Percentiles rank a stretch among this genome's conserved stretches.
These are phyloP conservation scores for Orussus abietinus DNA, from an alignment of 1,140 invertebrate species.

Conservation along the genomic window DNA sequence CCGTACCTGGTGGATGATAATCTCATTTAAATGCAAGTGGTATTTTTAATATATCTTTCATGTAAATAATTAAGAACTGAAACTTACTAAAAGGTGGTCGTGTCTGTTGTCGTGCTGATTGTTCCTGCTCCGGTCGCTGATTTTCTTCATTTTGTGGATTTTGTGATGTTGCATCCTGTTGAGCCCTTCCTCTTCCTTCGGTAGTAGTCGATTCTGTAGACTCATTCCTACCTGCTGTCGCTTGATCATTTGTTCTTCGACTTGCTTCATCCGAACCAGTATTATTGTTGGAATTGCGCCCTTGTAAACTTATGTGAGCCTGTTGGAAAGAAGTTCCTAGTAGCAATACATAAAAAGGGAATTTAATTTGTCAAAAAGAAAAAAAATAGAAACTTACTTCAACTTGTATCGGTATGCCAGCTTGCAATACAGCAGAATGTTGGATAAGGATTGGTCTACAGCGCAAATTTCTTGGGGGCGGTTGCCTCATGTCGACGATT, in stretches of 20 bases:
- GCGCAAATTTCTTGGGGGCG: slow-evolving; percentile 66
- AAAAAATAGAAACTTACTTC: slow-evolving; percentile 40
- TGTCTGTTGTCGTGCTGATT: slow-evolving; percentile 12
- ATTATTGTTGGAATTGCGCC: slow-evolving; percentile 36
- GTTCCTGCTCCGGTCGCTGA: slow-evolving; percentile 23
- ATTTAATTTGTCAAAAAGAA: no score
- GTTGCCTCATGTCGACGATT: slow-evolving; percentile 65
- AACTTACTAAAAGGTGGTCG: slow-evolving; percentile 34
- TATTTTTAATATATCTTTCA: not conserved
- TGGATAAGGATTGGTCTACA: slow-evolving; percentile 72
- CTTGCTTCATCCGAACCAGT: slow-evolving; percentile 34
- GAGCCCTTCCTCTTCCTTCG: slow-evolving; percentile 21
- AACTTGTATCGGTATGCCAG: slow-evolving; percentile 65
- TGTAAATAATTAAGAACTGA: not conserved
- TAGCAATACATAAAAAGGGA: not conserved
- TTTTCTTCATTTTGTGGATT: slow-evolving; percentile 26
- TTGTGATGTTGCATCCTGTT: slow-evolving; percentile 22
- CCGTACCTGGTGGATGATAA: slow-evolving; percentile 28
- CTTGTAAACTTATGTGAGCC: slow-evolving; percentile 57
- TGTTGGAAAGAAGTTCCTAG: slow-evolving; percentile 21
- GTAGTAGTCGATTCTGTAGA: slow-evolving; percentile 24
- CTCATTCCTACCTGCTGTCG: no score
- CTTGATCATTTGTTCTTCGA: no score
- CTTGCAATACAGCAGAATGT: slow-evolving; percentile 61
- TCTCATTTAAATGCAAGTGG: not conserved